Evolutionary conservation across 2,113 vertebrate genomes (phyloP).

Genomic region (Oreochromis tanganicae): DNA sequence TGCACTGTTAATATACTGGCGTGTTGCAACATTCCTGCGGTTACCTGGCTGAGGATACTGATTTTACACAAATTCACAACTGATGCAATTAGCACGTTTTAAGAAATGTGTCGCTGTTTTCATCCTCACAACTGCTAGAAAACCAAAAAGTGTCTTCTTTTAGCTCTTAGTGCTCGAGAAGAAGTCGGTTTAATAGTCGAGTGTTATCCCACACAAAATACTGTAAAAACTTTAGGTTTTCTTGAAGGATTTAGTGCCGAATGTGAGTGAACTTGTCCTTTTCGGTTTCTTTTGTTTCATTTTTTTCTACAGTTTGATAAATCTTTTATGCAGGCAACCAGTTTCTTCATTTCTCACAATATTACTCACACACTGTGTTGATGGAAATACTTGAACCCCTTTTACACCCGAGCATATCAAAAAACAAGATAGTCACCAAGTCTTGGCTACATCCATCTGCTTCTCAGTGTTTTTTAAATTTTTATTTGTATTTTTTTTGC

Average conservation of each 20-base stretch:
- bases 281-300: not conserved
- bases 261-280: conserved; percentile 1
- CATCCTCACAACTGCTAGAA: not conserved
- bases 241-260: not conserved
- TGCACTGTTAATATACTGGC: conserved; percentile 12
- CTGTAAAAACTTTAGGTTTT: not conserved
- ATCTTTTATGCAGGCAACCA: not conserved
- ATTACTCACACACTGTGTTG: conserved; percentile 23
- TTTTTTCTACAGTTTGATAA: not conserved
- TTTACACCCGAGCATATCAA: conserved; percentile 42
- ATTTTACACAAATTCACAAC: conserved; percentile 1
- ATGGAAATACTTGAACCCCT: conserved; percentile 37
- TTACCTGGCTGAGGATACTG: conserved; percentile 8
- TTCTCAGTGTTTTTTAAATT: conserved; percentile 17
- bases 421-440: conserved; percentile 31
- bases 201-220: not conserved
- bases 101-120: conserved; percentile 1
- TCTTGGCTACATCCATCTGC: conserved; percentile 56
- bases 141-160: not conserved
- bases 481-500: not conserved
- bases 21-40: not conserved
- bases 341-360: conserved; percentile 27
- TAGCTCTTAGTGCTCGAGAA: not conserved
- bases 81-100: not conserved
- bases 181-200: not conserved